Percentiles rank a stretch among this genome's conserved stretches.
Evolutionary conservation across 2,888 invertebrate genomes (phyloP).

Genomic region (Eupsilia transversa): DNA sequence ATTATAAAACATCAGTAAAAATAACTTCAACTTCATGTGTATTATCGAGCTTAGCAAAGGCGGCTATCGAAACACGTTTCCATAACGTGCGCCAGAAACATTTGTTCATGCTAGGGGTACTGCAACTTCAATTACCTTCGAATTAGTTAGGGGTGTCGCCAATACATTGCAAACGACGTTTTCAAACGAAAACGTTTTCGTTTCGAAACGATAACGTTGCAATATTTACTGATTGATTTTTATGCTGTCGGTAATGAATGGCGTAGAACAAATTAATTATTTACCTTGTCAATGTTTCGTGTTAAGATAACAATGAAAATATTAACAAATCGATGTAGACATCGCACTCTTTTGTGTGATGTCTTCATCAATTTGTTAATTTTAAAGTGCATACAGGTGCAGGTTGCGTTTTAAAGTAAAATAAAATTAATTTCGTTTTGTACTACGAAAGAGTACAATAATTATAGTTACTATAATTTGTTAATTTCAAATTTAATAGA

Average conservation of each 20-base stretch:
- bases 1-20: not conserved
- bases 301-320: no score
- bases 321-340: no score
- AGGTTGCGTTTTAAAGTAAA: not conserved
- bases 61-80: not conserved
- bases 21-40: not conserved
- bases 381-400: conserved; percentile 2
- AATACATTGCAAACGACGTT: conserved; percentile 43
- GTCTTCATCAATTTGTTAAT: conserved; percentile 35
- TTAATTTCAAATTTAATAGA: conserved; percentile 12
- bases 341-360: no score
- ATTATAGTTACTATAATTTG: no score
- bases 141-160: conserved; percentile 53
- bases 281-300: conserved; percentile 37
- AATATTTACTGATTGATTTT: conserved; percentile 53
- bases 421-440: not conserved
- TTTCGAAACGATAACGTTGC: conserved; percentile 39
- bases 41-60: not conserved
- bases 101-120: conserved; percentile 5
- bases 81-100: conserved; percentile 13
- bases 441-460: conserved; percentile 20
- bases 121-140: conserved; percentile 36
- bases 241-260: conserved; percentile 37
- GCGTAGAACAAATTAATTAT: conserved; percentile 47
- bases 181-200: conserved; percentile 26